A percentile compares a stretch with the other conserved stretches of the same genome.
Conservation (phyloP, 2,888 invertebrate genomes). For the Zaprionus lineosus region DNA sequence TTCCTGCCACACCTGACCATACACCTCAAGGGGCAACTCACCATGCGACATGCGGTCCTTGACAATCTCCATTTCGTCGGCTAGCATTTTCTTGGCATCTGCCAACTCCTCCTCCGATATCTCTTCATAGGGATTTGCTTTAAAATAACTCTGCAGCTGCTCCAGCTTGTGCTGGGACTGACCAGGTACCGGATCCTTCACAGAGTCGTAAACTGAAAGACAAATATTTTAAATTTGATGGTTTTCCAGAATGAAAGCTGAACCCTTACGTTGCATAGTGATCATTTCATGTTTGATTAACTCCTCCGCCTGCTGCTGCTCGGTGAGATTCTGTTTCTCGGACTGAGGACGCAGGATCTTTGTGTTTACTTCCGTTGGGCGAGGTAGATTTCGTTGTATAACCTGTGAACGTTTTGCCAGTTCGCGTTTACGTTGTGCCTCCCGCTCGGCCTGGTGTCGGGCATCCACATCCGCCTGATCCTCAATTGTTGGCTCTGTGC, state of each 20-base stretch:
- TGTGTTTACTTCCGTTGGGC: slow-evolving; percentile 93
- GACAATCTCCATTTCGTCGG: slow-evolving; percentile 94
- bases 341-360: slow-evolving; percentile 90
- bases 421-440: slow-evolving; percentile 85
- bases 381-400: slow-evolving; percentile 92
- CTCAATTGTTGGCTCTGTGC: slow-evolving; percentile 85
- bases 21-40: slow-evolving; percentile 94
- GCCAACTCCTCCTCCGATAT: slow-evolving; percentile 87
- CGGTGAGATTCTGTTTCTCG: slow-evolving; percentile 90
- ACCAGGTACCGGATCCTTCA: slow-evolving; percentile 88
- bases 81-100: slow-evolving; percentile 86
- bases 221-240: no score
- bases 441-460: slow-evolving; percentile 86
- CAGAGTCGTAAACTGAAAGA: slow-evolving; percentile 88
- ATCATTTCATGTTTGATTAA: slow-evolving; percentile 98
- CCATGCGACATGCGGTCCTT: slow-evolving; percentile 97
- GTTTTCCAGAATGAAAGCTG: no score
- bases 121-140: slow-evolving; percentile 92
- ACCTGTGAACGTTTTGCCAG: slow-evolving; percentile 91
- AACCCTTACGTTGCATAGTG: slow-evolving; percentile 89
- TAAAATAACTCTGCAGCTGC: slow-evolving; percentile 91
- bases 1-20: slow-evolving; percentile 98
- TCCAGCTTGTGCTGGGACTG: slow-evolving; percentile 82
- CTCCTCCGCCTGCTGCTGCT: slow-evolving; percentile 97
- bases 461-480: slow-evolving; percentile 95